These are phyloP conservation scores for Darevskia nairensis DNA, from an alignment of 2,797 vertebrate species.

Conservation along the genomic window DNA sequence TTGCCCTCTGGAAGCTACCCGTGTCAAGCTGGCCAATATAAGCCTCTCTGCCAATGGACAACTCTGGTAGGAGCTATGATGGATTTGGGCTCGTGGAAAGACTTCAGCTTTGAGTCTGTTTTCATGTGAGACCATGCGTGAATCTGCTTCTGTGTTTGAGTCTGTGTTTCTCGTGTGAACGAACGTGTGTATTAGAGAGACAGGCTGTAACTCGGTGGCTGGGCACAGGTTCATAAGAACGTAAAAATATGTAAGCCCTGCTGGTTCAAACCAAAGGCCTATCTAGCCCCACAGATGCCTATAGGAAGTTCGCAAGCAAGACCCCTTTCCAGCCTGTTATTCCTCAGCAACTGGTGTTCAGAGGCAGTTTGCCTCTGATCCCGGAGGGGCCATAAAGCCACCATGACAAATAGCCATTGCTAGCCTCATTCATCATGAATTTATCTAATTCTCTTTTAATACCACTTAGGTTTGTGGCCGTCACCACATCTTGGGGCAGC, in stretches of 20 bases:
- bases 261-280: too few relatives aligned
- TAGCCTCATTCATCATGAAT: not conserved
- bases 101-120: not conserved
- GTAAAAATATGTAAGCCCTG: too few relatives aligned
- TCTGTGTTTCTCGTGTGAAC: too few relatives aligned
- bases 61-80: not conserved
- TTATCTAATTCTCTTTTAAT: not conserved
- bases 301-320: too few relatives aligned
- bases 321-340: too few relatives aligned
- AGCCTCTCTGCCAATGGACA: not conserved
- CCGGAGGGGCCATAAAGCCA: not conserved
- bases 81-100: not conserved
- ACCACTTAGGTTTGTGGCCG: not conserved
- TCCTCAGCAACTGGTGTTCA: too few relatives aligned
- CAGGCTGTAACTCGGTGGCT: too few relatives aligned
- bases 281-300: too few relatives aligned
- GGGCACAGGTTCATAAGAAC: too few relatives aligned
- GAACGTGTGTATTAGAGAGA: too few relatives aligned
- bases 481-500: not conserved
- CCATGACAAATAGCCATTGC: not conserved
- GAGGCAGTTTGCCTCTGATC: too few relatives aligned
- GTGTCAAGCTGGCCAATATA: not conserved
- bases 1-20: not conserved
- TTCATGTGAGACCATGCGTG: not conserved
- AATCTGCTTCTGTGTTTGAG: not conserved